Evolutionary conservation across 1,140 invertebrate species (phyloP).

Genomic region (Ceratina calcarata): DNA sequence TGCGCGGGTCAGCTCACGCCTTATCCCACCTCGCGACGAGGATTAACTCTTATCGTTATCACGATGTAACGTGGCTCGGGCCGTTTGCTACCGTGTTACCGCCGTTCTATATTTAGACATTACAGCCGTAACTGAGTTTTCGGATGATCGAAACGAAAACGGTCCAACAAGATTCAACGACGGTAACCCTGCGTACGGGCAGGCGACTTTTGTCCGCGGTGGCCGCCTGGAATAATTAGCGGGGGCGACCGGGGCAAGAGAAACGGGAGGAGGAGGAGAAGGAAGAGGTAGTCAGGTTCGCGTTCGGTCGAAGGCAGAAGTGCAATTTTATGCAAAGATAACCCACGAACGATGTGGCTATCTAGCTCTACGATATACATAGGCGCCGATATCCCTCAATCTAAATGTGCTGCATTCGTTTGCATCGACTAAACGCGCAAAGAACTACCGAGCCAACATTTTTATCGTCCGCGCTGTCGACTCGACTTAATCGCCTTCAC

Average conservation of each 20-base stretch:
- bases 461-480: constrained; percentile 52
- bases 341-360: constrained; percentile 29
- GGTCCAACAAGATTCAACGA: not conserved
- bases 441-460: constrained; percentile 50
- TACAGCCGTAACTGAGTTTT: constrained; percentile 34
- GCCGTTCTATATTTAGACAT: constrained; percentile 59
- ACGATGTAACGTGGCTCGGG: constrained; percentile 64
- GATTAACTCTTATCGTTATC: constrained; percentile 76
- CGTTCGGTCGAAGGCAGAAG: not conserved
- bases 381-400: constrained; percentile 49
- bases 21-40: constrained; percentile 58
- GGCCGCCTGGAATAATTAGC: constrained; percentile 11
- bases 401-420: constrained; percentile 64
- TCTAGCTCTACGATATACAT: constrained; percentile 39
- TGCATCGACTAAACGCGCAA: constrained; percentile 50
- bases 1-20: constrained; percentile 5
- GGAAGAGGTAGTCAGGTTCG: no score
- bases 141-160: not conserved
- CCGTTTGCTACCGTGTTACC: constrained; percentile 73
- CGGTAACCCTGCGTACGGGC: no score
- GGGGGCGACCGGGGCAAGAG: not conserved
- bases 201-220: no score
- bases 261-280: not conserved
- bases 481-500: constrained; percentile 33
- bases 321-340: constrained; percentile 54